A percentile compares a stretch with the other conserved stretches of the same genome.
phyloP scores from a whole-genome alignment of 92 coral and sea anemone species.

The Palythoa grandis region DNA sequence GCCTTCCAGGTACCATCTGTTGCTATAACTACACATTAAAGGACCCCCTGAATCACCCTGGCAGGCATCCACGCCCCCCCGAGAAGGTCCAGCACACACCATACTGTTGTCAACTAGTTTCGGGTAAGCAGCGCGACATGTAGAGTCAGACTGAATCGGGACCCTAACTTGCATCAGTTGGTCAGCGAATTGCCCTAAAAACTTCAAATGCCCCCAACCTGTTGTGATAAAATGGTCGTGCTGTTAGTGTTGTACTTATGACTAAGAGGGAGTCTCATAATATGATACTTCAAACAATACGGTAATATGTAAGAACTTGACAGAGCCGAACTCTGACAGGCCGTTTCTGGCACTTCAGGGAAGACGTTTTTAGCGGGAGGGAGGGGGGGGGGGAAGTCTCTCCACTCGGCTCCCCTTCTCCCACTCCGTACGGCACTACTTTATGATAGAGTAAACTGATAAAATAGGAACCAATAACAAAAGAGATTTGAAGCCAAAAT shows the following conservation, averaged over 20 bases:
- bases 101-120: constrained; percentile 3
- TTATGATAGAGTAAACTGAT: too few relatives aligned
- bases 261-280: not conserved
- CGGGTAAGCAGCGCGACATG: not conserved
- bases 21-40: constrained; percentile 8
- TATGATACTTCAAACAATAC: not conserved
- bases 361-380: too few relatives aligned
- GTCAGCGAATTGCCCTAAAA: not conserved
- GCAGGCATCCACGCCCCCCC: constrained; percentile 16
- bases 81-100: constrained; percentile 19
- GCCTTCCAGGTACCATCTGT: constrained; percentile 20
- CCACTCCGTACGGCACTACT: too few relatives aligned
- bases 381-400: too few relatives aligned
- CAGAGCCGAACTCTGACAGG: too few relatives aligned
- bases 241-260: not conserved
- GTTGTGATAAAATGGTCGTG: not conserved
- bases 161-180: constrained; percentile 1
- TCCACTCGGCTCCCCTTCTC: too few relatives aligned
- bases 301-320: too few relatives aligned
- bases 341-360: too few relatives aligned
- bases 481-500: too few relatives aligned
- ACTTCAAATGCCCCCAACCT: constrained; percentile 6
- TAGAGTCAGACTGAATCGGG: constrained; percentile 12
- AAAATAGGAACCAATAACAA: too few relatives aligned
- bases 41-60: constrained; percentile 12